Percentiles rank a stretch among this genome's conserved stretches.
Conservation (phyloP, 2,797 vertebrate genomes). For the Xerus rutilus region DNA sequence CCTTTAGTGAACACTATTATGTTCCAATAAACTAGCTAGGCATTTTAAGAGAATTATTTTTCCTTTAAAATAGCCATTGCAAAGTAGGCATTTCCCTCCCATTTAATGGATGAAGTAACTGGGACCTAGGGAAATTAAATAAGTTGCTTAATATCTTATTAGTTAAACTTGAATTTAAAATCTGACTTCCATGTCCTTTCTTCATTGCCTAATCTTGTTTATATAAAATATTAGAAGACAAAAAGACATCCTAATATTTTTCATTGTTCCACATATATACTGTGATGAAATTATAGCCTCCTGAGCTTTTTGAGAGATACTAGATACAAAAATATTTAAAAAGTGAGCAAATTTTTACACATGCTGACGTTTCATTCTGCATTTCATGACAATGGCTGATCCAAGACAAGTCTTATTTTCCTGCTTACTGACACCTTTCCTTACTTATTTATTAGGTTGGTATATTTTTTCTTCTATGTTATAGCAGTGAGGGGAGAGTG, state of each 20-base stretch:
- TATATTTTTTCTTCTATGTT: not conserved
- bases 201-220: not conserved
- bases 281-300: not conserved
- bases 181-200: not conserved
- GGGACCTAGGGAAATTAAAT: not conserved
- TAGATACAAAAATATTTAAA: not conserved
- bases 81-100: not conserved
- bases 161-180: not conserved
- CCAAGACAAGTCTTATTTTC: not conserved
- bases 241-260: not conserved
- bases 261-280: not conserved
- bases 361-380: not conserved
- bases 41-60: slow-evolving; percentile 39
- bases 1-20: not conserved
- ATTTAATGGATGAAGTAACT: slow-evolving; percentile 15
- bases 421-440: not conserved
- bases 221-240: not conserved
- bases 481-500: not conserved
- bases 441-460: not conserved
- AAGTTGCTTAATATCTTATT: not conserved
- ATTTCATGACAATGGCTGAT: not conserved
- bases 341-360: not conserved
- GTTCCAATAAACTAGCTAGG: not conserved
- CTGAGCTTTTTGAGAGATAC: not conserved
- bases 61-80: not conserved